Conservation (phyloP, 2,888 invertebrate species). For the Asteroscopus sphinx region DNA sequence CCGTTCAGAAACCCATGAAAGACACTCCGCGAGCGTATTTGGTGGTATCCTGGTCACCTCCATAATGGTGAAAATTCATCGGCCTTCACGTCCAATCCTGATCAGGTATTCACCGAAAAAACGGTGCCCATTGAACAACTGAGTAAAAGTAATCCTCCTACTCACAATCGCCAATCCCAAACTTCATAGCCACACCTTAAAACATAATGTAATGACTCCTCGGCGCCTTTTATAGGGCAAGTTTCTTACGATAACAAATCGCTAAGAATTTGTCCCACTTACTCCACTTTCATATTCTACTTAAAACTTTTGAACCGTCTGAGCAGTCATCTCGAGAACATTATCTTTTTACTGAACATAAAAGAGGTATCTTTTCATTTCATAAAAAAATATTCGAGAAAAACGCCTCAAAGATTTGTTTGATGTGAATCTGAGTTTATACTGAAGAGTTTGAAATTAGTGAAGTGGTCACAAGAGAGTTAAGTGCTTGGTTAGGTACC, state of each 20-base stretch:
- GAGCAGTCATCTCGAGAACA: constrained; percentile 38
- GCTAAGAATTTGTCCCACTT: constrained; percentile 59
- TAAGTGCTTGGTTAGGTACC: too few relatives aligned
- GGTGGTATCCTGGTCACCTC: too few relatives aligned
- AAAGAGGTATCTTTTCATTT: constrained; percentile 40
- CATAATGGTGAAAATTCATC: too few relatives aligned
- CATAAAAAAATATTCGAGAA: constrained; percentile 23
- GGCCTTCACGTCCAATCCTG: too few relatives aligned
- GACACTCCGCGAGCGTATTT: too few relatives aligned
- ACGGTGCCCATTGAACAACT: too few relatives aligned
- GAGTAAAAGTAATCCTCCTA: not conserved
- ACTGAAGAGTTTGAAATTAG: too few relatives aligned
- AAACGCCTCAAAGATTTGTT: not conserved
- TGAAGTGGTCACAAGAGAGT: too few relatives aligned
- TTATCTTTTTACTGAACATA: constrained; percentile 57
- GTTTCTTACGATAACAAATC: constrained; percentile 69
- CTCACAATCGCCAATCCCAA: constrained; percentile 10
- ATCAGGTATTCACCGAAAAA: too few relatives aligned
- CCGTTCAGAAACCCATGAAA: too few relatives aligned
- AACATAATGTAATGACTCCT: constrained; percentile 63
- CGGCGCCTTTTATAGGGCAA: constrained; percentile 66
- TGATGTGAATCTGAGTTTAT: not conserved
- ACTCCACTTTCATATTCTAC: constrained; percentile 55
- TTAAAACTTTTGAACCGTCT: constrained; percentile 55
- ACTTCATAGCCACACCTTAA: constrained; percentile 35